phyloP scores from a whole-genome alignment of 1,140 invertebrate genomes.

The Procambarus clarkii region DNA sequence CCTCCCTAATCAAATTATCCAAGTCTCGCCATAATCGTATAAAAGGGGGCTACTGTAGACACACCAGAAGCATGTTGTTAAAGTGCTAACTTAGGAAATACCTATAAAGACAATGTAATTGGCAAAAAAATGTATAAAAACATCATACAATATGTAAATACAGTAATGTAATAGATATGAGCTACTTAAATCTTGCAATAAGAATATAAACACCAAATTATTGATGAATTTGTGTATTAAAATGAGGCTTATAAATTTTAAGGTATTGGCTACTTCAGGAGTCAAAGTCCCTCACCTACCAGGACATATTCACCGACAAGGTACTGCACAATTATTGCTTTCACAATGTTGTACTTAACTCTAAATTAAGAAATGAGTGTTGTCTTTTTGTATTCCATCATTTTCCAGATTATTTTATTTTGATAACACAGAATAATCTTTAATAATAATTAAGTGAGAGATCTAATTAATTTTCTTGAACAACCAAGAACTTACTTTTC shows the following conservation, averaged over 20 bases:
- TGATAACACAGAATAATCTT: neutral
- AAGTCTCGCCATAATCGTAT: too few relatives aligned
- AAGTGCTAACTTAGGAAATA: too few relatives aligned
- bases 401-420: neutral
- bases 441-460: neutral
- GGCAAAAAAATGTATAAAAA: too few relatives aligned
- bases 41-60: too few relatives aligned
- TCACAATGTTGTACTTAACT: neutral
- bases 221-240: neutral
- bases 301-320: neutral
- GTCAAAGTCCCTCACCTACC: neutral
- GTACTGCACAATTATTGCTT: neutral
- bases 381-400: neutral
- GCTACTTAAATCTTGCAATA: too few relatives aligned
- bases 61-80: too few relatives aligned
- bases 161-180: too few relatives aligned
- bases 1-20: too few relatives aligned
- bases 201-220: too few relatives aligned
- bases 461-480: neutral
- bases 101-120: too few relatives aligned
- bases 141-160: too few relatives aligned
- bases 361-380: neutral
- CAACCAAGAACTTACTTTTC: too few relatives aligned
- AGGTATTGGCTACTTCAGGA: constrained; percentile 9
- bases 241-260: neutral